A percentile compares a stretch with the other conserved stretches of the same genome.
phyloP scores from a whole-genome alignment of 2,888 invertebrate species.

The Tanypteryx hageni region DNA sequence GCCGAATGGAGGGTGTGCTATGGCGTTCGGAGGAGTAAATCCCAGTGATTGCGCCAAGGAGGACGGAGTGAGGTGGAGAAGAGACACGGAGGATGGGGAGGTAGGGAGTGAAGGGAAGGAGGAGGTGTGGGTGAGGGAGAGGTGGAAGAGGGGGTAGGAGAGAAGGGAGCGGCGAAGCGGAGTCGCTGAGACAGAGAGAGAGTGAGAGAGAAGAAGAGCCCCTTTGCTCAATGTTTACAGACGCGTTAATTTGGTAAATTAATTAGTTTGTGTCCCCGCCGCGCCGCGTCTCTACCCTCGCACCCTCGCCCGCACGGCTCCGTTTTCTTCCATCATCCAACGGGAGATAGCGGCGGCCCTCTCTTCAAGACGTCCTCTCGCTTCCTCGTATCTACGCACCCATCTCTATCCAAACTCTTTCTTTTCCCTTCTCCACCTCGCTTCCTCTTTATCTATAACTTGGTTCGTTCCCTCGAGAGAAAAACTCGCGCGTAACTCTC shows the following conservation, averaged over 20 bases:
- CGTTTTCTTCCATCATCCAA: conserved; percentile 69
- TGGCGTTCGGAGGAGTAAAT: conserved; percentile 58
- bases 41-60: conserved; percentile 63
- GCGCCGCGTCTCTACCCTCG: conserved; percentile 75
- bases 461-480: neutral
- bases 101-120: neutral
- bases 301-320: conserved; percentile 68
- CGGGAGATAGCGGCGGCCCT: conserved; percentile 67
- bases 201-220: conserved; percentile 72
- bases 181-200: conserved; percentile 70
- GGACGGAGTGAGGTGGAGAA: neutral
- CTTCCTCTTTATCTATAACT: conserved; percentile 1
- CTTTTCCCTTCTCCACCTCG: conserved; percentile 64
- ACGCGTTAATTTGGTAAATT: conserved; percentile 64
- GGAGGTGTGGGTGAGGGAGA: conserved; percentile 65
- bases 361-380: conserved; percentile 76
- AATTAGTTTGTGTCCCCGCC: conserved; percentile 68
- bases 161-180: conserved; percentile 70
- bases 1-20: neutral
- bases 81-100: too few species aligned
- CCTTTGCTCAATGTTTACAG: conserved; percentile 68
- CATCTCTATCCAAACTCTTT: conserved; percentile 43
- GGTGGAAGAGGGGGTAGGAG: conserved; percentile 66
- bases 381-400: conserved; percentile 72
- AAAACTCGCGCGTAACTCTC: neutral